Evolutionary conservation across 2,888 invertebrate species (phyloP).

Genomic region (Sinhomidia bicolor): DNA sequence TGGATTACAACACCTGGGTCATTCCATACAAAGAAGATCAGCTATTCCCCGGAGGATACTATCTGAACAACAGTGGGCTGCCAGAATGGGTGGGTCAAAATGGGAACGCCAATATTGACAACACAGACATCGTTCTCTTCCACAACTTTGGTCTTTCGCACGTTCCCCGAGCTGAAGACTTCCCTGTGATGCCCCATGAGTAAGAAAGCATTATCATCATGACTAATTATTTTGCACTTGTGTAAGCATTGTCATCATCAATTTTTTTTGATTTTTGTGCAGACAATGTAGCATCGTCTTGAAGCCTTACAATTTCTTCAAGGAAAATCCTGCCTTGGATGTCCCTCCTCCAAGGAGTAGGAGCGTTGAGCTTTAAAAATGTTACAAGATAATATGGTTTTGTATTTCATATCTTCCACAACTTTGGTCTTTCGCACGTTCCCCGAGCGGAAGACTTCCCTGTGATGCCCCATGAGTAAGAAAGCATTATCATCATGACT

Average conservation of each 20-base stretch:
- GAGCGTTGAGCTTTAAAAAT: not conserved
- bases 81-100: slow-evolving; percentile 68
- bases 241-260: too few species aligned
- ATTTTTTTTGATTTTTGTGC: not conserved
- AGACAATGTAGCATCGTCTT: slow-evolving; percentile 63
- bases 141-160: slow-evolving; percentile 71
- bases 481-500: too few species aligned
- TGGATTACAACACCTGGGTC: slow-evolving; percentile 72
- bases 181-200: slow-evolving; percentile 72
- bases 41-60: slow-evolving; percentile 68
- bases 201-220: too few species aligned
- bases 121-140: slow-evolving; percentile 74
- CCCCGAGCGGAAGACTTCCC: slow-evolving; percentile 70
- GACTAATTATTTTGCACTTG: too few species aligned
- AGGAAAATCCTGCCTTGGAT: slow-evolving; percentile 72
- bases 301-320: slow-evolving; percentile 75
- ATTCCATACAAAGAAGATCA: slow-evolving; percentile 70
- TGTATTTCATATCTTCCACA: slow-evolving; percentile 73
- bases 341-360: slow-evolving; percentile 60
- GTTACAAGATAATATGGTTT: too few species aligned
- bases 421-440: slow-evolving; percentile 71
- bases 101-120: slow-evolving; percentile 43
- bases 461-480: slow-evolving; percentile 74
- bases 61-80: slow-evolving; percentile 69
- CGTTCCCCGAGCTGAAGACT: slow-evolving; percentile 67